Evolutionary conservation across 2,113 vertebrate genomes (phyloP), one percentile per base, ranked within the genome.

Genomic region (Oreochromis aureus): DNA sequence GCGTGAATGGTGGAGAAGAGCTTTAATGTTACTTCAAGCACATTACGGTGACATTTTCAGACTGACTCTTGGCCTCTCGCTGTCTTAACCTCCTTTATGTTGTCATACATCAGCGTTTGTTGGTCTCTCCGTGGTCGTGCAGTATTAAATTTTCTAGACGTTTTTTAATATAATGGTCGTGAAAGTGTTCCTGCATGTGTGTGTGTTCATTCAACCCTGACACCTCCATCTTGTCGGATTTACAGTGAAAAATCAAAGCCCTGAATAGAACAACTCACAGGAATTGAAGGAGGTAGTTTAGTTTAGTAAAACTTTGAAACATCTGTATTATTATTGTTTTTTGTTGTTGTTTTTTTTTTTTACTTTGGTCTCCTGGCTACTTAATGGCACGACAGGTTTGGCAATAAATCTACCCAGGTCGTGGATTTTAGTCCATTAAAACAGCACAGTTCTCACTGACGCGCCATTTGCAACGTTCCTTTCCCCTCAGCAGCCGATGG

Each of bases 1-100:
- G 87, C 87, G 80, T 84, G 84, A 87, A 86, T 80, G 86, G 27
- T 48, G 71, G 79, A 71, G 73, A 93, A 84, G 56, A 61, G 89
- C 88, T 91, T 92, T 92, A 90, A 89, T 93, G 88, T 91, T 86
- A 9, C 63, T 89, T 89, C 85, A 89, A 86, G 92, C 86, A 80
- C 87, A 82, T 85, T 44, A 73, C 34, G 32, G 84, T 41, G 56
- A 89, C 85, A 59, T 81, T 59, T 78, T 83, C 76, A 73, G 16
- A 59, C 80, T 46, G 84, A 90, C 84, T 87, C 83, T 83, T 86
- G 88, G 32, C 88, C 90, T 87, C 71, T 71, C 4, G 22, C 81
- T 87, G 86, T 84, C 86, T 69, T 81, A 53, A 58, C 82, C 39
- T 39, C 30, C 82, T 90, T 90, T 36, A 56, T 87, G 81, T 79